These are phyloP conservation scores for Pitangus sulphuratus DNA, from an alignment of 2,797 vertebrate species.

Conservation along the genomic window DNA sequence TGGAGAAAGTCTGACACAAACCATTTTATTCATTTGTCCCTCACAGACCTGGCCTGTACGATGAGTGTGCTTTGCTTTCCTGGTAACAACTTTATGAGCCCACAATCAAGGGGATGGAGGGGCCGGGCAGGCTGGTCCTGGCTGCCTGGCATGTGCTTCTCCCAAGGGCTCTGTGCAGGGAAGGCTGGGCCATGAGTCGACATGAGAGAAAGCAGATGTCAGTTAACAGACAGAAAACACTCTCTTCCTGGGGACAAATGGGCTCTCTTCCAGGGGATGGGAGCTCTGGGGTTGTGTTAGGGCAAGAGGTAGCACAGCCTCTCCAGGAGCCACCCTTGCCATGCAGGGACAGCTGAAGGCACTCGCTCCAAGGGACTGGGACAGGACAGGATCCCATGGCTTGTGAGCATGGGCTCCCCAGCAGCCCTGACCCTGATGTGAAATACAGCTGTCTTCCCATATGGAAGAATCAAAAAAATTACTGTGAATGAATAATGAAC, in stretches of 20 bases:
- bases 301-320: not conserved
- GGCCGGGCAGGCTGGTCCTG: not conserved
- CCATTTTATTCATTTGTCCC: not conserved
- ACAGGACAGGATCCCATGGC: rapidly evolving
- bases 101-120: not conserved
- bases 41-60: not conserved
- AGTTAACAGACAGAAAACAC: not conserved
- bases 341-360: rapidly evolving
- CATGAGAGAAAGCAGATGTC: not conserved
- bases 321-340: not conserved
- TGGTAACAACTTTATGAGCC: not conserved
- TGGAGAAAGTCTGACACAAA: conserved; percentile 15
- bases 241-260: not conserved
- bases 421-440: not conserved
- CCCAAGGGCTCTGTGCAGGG: not conserved
- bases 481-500: not conserved
- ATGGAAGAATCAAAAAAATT: not conserved
- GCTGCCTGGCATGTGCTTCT: not conserved
- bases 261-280: not conserved
- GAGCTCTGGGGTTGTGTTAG: not conserved
- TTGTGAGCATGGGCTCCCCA: rapidly evolving
- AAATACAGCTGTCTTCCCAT: not conserved
- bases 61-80: not conserved
- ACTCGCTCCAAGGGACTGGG: not conserved
- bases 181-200: not conserved